A percentile compares a stretch with the other conserved stretches of the same genome.
Evolutionary conservation across 2,113 vertebrate genomes (phyloP).

Genomic region (Athene noctua): DNA sequence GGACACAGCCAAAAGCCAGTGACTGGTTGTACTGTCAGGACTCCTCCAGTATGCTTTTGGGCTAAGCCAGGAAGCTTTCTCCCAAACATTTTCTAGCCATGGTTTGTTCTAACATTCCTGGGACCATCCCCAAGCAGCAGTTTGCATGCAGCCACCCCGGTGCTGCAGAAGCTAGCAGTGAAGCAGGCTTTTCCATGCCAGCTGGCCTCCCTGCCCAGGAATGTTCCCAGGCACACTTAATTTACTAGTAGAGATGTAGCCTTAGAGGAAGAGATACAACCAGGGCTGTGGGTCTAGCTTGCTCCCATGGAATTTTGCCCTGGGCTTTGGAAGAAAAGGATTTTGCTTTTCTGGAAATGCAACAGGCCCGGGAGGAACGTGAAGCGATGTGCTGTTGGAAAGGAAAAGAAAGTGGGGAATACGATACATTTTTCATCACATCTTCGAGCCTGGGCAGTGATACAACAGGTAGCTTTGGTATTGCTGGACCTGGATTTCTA

Average conservation of each 20-base stretch:
- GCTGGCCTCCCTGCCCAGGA: slow-evolving; percentile 23
- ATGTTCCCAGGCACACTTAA: slow-evolving; percentile 32
- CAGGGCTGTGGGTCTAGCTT: background rate
- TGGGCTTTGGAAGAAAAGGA: background rate
- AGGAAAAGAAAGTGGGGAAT: background rate
- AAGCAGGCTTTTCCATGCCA: slow-evolving; percentile 25
- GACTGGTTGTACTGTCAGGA: background rate
- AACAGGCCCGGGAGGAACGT: background rate
- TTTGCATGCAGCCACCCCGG: background rate
- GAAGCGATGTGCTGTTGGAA: background rate
- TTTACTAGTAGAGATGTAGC: slow-evolving; percentile 1
- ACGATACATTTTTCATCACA: fast-evolving
- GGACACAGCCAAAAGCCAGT: background rate
- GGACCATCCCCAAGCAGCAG: background rate
- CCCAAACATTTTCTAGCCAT: background rate
- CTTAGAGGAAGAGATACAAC: slow-evolving; percentile 12
- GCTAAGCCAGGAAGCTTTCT: background rate
- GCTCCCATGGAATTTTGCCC: slow-evolving; percentile 24
- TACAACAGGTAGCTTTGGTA: background rate
- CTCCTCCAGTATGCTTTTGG: background rate
- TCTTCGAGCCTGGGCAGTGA: background rate
- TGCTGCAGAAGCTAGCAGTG: background rate
- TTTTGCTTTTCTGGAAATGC: background rate
- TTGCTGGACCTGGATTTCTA: background rate
- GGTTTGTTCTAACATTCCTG: background rate